Base-by-base conservation (phyloP, 92 coral and sea anemone species). In the Blastomussa wellsi region DNA sequence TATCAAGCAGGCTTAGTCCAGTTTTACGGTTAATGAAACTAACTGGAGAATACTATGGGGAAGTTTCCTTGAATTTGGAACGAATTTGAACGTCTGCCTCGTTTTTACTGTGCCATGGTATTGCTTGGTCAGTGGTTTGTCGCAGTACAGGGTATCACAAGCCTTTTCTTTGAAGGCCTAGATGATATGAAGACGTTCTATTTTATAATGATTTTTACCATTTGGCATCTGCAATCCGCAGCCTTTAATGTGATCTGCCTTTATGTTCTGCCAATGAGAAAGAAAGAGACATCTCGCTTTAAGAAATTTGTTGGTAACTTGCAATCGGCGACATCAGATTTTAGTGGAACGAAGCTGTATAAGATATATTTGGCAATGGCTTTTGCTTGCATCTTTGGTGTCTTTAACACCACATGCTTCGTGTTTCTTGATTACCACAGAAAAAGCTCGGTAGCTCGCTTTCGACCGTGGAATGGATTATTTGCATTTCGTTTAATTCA, bases 381-480 rank as follows among this genome's bases (percentile, higher is more conserved):
- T 29, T 1, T 66, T 32, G 44, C 26, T 1, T 65, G 74, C 17
- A 9, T 42, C 12, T 1, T 22, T 4, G 28, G 24, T 16, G 3
- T 39, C 12, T 24, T 57, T 26, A 57, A 57, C 5, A 57, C 65
- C 24, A 4, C 24, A 5, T 57, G n/a, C 26, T 8, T 57, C 10
- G 1, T 24, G 65, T 0, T 57, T 19, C 64, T 80, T 2, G 75
- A 65, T 51, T n/a, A 29, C 32, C 29, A 65, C 64, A 26, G 19
- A 42, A 11, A 66, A 17, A 29, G 7, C 28, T 80, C 84, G 47
- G 29, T 64, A 0, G 75, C 65, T 10, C 49, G 48, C 12, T 80
- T 80, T 29, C 57, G 62, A 26, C 84, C 84, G 3, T 80, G 84
- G 84, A 66, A 66, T 28, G 84, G 75, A 11, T 67, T 2, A 14